Base-by-base conservation (phyloP, 37 sponge, comb jelly and placozoan genomes). In the Agelas oroides region DNA sequence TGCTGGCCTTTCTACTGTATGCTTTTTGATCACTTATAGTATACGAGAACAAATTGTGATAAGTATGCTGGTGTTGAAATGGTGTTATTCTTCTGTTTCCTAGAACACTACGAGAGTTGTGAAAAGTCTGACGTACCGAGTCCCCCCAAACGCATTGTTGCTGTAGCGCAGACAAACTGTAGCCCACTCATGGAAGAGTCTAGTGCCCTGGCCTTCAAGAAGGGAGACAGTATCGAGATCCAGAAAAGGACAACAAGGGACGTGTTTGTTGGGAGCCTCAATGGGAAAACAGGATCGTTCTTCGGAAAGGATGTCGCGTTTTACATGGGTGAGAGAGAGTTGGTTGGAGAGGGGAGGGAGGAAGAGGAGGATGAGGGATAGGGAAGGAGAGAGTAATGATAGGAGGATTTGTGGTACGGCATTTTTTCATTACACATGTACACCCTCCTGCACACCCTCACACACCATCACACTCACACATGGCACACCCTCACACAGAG, bases 231-330 rank as follows among this genome's bases (percentile, higher is more conserved):
- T 70, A 85, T 85, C 40, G 17, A 20, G n/a, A 77, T 85, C 38
- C 27, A 46, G 67, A 34, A 59, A 39, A 52, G 57, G 68, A 53
- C n/a, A 0, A 12, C 5, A 0, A 61, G 37, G 19, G 77, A 67
- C 23, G 62, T 76, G 31, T 91, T 60, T 21, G 63, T 78, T 20
- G 92, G 92, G 0, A 70, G 59, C 30, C 34, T 73, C 15, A 60
- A 65, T 6, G 87, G 69, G 6, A 76, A 32, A 41, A 83, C 61
- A 28, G 92, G 92, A 1, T 69, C 73, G 39, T 91, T 91, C 75
- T 40, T 82, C 55, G 78, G 80, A 33, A 38, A 87, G 53, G 87
- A 92, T 39, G 84, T 80, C 5, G 34, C 61, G n/a, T 79, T 87
- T 24, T 84, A 75, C 46, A 59, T 31, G 59, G 85, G 80, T 80